Conservation (phyloP, 2,888 invertebrate species). For the Chaetoderma sp. region DNA sequence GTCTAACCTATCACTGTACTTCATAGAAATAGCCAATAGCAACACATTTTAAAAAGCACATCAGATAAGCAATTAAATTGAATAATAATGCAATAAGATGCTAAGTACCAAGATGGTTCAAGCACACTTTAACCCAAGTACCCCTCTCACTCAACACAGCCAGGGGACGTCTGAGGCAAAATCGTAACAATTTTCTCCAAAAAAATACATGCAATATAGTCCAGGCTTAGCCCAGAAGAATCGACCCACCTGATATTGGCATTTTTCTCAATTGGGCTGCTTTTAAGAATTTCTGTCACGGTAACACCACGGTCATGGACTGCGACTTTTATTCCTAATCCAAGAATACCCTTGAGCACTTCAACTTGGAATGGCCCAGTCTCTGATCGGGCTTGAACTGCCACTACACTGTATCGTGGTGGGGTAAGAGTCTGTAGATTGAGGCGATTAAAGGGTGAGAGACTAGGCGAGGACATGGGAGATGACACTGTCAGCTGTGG, state of each 20-base stretch:
- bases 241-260: conserved; percentile 57
- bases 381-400: conserved; percentile 39
- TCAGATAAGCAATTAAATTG: too few relatives aligned
- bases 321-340: conserved; percentile 60
- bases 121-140: too few relatives aligned
- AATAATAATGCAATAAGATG: too few relatives aligned
- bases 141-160: too few relatives aligned
- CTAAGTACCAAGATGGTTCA: too few relatives aligned
- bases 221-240: too few relatives aligned
- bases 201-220: too few relatives aligned
- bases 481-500: background rate
- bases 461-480: background rate
- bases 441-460: background rate
- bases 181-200: too few relatives aligned
- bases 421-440: background rate
- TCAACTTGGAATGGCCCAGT: conserved; percentile 60
- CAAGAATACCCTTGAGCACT: conserved; percentile 60
- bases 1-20: too few relatives aligned
- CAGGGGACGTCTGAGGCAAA: too few relatives aligned
- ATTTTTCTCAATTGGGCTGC: conserved; percentile 58
- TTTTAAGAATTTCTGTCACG: conserved; percentile 55
- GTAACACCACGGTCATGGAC: conserved; percentile 48
- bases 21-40: too few relatives aligned
- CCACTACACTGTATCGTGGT: background rate
- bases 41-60: too few relatives aligned